Evolutionary conservation across 1,140 invertebrate genomes (phyloP).

Genomic region (Paracyclopina nana): DNA sequence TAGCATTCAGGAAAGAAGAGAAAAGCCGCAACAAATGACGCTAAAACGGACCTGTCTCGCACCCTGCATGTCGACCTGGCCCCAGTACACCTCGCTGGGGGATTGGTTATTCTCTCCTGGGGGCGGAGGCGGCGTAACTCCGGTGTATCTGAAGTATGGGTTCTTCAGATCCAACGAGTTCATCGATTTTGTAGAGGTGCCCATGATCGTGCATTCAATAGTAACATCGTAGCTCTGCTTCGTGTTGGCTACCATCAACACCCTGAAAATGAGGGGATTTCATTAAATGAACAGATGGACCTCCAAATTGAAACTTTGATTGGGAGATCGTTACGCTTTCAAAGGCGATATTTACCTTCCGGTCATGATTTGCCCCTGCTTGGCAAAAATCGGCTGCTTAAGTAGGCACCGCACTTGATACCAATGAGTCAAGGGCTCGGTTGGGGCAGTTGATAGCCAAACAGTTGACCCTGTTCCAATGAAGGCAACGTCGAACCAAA

Average conservation of each 20-base stretch:
- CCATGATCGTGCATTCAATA: constrained; percentile 76
- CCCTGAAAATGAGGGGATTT: not conserved
- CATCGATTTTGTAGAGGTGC: constrained; percentile 52
- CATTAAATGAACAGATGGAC: not conserved
- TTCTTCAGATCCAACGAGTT: constrained; percentile 96
- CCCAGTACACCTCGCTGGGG: constrained; percentile 78
- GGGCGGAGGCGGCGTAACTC: constrained; percentile 55
- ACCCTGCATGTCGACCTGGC: constrained; percentile 52
- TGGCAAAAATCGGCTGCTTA: constrained; percentile 78
- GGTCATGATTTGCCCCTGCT: constrained; percentile 73
- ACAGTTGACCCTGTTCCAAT: constrained; percentile 69
- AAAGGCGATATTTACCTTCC: too few relatives aligned
- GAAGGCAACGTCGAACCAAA: constrained; percentile 99
- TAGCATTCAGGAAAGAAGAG: too few relatives aligned
- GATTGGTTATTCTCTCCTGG: constrained; percentile 70
- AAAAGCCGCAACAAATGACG: too few relatives aligned
- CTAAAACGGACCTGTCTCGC: constrained; percentile 5
- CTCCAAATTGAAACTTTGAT: not conserved
- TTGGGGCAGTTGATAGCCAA: constrained; percentile 95
- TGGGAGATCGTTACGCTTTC: constrained; percentile 12
- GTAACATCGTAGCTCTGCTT: constrained; percentile 98
- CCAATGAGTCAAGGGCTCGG: constrained; percentile 97
- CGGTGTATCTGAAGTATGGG: constrained; percentile 86
- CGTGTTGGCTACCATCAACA: constrained; percentile 17
- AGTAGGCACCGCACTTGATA: constrained; percentile 65